Evolutionary conservation across 2,888 invertebrate species (phyloP), one percentile per base, ranked within the genome.

Genomic region (Drymonia ruficornis): DNA sequence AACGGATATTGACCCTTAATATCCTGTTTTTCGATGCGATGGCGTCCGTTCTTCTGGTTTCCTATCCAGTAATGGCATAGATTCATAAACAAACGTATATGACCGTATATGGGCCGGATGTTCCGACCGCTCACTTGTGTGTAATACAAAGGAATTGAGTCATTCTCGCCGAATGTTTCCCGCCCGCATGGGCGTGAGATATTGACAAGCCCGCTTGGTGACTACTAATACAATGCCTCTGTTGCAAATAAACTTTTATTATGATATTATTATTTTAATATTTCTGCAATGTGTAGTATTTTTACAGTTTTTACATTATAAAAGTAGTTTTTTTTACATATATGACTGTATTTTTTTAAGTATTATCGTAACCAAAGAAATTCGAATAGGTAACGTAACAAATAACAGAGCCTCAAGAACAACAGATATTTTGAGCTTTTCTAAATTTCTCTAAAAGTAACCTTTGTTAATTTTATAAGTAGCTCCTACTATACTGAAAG

Each of bases 11-110:
- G 63, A 70, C 57, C 48, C 52, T 55, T 61, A 59, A 69, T 65
- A 71, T 63, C 59, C 69, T 68, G 61, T 61, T 65, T 61, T 60
- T 61, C 48, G 61, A 59, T 57, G 59, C 55, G 55, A 61, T 58
- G 50, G 57, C 50, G 48, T 45, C 56, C 44, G 42, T 49, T 50
- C 49, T 51, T 64, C 44, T 47, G 48, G 49, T 56, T 52, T 52
- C 44, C 44, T 56, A 47, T 43, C n/a, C 13, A 43, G n/a, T 52
- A 57, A 56, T 42, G 47, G 50, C 53, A 53, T 49, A 53, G 51
- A 52, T 55, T 53, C 52, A 28, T 50, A 62, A 46, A 51, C 60
- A 47, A 54, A 54, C 57, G 28, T 47, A 54, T 19, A 29, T 50
- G 29, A 43, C n/a, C n/a, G n/a, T n/a, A n/a, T n/a, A n/a, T n/a